Evolutionary conservation across 1,140 invertebrate species (phyloP).

Genomic region (Zelostemma sp.): DNA sequence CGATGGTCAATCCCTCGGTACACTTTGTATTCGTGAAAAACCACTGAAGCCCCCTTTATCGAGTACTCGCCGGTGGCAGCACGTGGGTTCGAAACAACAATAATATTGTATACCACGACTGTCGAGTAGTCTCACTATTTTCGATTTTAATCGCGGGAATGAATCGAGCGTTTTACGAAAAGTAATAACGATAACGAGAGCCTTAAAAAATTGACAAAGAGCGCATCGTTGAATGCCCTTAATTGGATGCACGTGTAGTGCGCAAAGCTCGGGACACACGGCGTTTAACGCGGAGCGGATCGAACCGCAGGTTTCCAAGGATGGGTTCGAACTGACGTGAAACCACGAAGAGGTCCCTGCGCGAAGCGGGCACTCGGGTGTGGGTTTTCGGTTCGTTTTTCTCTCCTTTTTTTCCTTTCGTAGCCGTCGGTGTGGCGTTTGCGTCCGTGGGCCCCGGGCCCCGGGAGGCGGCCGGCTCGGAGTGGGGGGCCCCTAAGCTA

Average conservation of each 20-base stretch:
- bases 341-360: slow-evolving; percentile 55
- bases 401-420: slow-evolving; percentile 48
- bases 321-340: slow-evolving; percentile 66
- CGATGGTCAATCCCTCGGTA: slow-evolving; percentile 28
- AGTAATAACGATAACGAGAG: not conserved
- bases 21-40: not conserved
- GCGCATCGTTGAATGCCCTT: not conserved
- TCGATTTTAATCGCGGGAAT: not conserved
- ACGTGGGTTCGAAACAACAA: not conserved
- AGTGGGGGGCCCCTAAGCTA: slow-evolving; percentile 59
- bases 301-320: slow-evolving; percentile 66
- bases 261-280: not conserved
- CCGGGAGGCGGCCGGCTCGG: slow-evolving; percentile 55
- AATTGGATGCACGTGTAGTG: slow-evolving; percentile 36
- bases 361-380: slow-evolving; percentile 58
- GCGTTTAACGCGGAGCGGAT: not conserved
- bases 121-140: not conserved
- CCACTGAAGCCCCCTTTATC: not conserved
- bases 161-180: not conserved
- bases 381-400: slow-evolving; percentile 66
- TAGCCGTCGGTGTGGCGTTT: slow-evolving; percentile 57
- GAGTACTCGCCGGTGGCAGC: not conserved
- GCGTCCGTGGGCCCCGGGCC: slow-evolving; percentile 61
- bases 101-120: not conserved
- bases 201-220: not conserved